Evolutionary conservation across 2,888 invertebrate genomes (phyloP), one percentile per base, ranked within the genome.

Genomic region (Cephus nigrinus): DNA sequence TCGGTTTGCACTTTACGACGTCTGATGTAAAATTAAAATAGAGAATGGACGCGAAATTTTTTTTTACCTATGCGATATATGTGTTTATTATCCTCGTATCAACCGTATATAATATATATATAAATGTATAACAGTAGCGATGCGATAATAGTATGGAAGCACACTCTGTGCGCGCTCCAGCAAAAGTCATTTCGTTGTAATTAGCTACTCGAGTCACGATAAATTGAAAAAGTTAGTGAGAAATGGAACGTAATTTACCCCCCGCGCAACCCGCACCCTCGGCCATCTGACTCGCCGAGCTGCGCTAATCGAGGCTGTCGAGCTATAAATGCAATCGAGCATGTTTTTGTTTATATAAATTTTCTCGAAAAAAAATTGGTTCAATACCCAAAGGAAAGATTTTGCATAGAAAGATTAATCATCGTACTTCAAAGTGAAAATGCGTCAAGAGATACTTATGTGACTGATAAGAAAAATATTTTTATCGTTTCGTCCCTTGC

Each of bases 171-270:
- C 55, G 55, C 55, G 23, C 55, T 3, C 31, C 32, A 82, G 88
- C 84, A 86, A 88, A 89, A 89, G 88, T 89, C 89, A 88, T 89
- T 89, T 87, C 87, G 85, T 82, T 84, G 88, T 89, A 89, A 89
- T 89, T 89, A 89, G 89, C 88, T 88, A 86, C 82, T 83, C 86
- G 85, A 88, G 88, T 88, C 85, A 85, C 86, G 88, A 89, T 89
- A 89, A 89, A 89, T 89, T 89, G 89, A 89, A 89, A 89, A 89
- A 89, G 89, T 89, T 89, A 85, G 88, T 88, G 89, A 88, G 89
- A 89, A 89, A 89, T 87, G 88, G 88, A 87, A 88, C 86, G 88
- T 88, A 87, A 89, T 89, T 89, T 87, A 88, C 83, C 82, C 84
- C 84, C 83, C 80, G 55, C 83, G 83, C 74, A 75, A 68, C 79